Conservation (phyloP, 2,113 vertebrate genomes). For the Columba livia region DNA sequence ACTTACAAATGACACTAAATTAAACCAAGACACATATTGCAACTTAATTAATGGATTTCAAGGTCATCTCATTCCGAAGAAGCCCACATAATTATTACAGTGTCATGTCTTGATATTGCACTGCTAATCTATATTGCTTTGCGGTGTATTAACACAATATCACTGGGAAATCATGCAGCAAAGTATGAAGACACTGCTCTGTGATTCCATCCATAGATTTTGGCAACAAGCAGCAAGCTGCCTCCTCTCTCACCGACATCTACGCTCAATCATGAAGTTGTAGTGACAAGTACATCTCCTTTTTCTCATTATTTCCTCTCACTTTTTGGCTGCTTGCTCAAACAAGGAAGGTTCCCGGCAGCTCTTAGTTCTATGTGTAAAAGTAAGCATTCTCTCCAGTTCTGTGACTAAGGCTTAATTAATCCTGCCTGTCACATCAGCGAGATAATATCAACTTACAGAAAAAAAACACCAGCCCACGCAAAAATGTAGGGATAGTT, state of each 20-base stretch:
- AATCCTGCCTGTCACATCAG: neutral
- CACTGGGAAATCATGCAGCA: neutral
- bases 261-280: neutral
- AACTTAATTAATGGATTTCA: constrained; percentile 33
- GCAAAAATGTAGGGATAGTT: neutral
- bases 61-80: neutral
- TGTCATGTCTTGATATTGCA: neutral
- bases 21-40: neutral
- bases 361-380: neutral
- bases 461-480: neutral
- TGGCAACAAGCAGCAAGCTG: constrained; percentile 28
- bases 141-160: neutral
- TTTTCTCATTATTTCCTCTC: constrained; percentile 46
- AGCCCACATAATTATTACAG: neutral
- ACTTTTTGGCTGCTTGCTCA: constrained; percentile 30
- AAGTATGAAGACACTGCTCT: neutral
- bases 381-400: neutral
- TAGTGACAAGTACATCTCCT: constrained; percentile 25
- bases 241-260: neutral
- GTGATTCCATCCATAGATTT: neutral
- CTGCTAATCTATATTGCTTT: neutral
- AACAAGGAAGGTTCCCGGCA: constrained; percentile 21
- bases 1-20: neutral
- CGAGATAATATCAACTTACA: neutral
- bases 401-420: constrained; percentile 19